Percentiles rank a stretch among this genome's conserved stretches.
Conservation (phyloP, 2,797 vertebrate species). For the Crotalus adamanteus region DNA sequence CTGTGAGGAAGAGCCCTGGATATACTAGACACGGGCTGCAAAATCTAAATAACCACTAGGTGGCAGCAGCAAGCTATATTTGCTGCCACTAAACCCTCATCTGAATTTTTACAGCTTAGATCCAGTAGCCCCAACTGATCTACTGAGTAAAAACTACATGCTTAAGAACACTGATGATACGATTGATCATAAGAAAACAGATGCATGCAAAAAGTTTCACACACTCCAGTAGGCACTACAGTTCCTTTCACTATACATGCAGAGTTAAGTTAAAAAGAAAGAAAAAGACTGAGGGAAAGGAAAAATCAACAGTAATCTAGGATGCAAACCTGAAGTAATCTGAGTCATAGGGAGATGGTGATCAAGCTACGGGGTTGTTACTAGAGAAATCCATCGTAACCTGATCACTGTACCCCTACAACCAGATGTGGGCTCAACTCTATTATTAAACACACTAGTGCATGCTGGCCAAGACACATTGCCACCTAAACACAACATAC, state of each 20-base stretch:
- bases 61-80: not conserved
- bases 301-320: slow-evolving; percentile 11
- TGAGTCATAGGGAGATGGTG: slow-evolving; percentile 68
- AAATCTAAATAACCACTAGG: not conserved
- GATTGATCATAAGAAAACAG: slow-evolving; percentile 28
- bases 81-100: not conserved
- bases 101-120: not conserved
- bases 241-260: slow-evolving; percentile 28
- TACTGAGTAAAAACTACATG: not conserved
- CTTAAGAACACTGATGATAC: not conserved
- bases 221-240: not conserved
- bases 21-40: not conserved
- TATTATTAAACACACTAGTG: slow-evolving; percentile 47
- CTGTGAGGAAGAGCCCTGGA: not conserved
- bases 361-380: slow-evolving; percentile 66
- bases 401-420: slow-evolving; percentile 72
- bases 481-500: slow-evolving; percentile 66
- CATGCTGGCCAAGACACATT: slow-evolving; percentile 63
- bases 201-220: slow-evolving; percentile 7
- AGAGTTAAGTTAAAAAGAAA: slow-evolving; percentile 17
- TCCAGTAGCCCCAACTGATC: not conserved
- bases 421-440: slow-evolving; percentile 57
- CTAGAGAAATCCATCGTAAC: slow-evolving; percentile 67
- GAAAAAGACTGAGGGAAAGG: not conserved
- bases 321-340: slow-evolving; percentile 41